Evolutionary conservation across 2,797 vertebrate genomes (phyloP).

Genomic region (Peromyscus melanophrys): DNA sequence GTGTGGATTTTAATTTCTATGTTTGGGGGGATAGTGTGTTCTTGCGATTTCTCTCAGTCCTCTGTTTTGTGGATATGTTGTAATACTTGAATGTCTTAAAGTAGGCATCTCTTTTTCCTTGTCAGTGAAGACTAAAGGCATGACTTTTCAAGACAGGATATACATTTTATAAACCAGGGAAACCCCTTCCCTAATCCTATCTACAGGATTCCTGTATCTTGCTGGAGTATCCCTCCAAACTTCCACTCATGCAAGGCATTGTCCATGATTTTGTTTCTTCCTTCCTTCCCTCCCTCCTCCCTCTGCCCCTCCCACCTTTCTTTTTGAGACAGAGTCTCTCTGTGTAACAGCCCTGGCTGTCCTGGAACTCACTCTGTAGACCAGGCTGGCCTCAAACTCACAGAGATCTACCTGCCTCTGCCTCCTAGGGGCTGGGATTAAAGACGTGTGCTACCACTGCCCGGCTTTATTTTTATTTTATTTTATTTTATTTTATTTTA

Average conservation of each 20-base stretch:
- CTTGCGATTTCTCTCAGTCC: not conserved
- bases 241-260: not conserved
- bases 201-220: not conserved
- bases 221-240: not conserved
- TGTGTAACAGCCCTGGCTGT: too few species aligned
- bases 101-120: not conserved
- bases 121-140: not conserved
- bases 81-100: not conserved
- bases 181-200: too few species aligned
- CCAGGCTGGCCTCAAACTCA: too few species aligned
- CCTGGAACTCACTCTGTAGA: too few species aligned
- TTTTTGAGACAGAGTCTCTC: too few species aligned
- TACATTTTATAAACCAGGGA: not conserved
- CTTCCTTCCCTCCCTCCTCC: too few species aligned
- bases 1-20: not conserved
- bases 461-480: not conserved
- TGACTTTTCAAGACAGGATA: not conserved
- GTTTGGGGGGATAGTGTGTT: not conserved
- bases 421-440: too few species aligned
- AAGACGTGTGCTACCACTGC: too few species aligned
- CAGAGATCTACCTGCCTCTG: too few species aligned
- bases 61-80: not conserved
- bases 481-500: not conserved
- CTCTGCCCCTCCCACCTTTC: too few species aligned
- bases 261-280: not conserved